Evolutionary conservation across 2,797 vertebrate genomes (phyloP), one percentile per base, ranked within the genome.

Genomic region (Balearica regulorum): DNA sequence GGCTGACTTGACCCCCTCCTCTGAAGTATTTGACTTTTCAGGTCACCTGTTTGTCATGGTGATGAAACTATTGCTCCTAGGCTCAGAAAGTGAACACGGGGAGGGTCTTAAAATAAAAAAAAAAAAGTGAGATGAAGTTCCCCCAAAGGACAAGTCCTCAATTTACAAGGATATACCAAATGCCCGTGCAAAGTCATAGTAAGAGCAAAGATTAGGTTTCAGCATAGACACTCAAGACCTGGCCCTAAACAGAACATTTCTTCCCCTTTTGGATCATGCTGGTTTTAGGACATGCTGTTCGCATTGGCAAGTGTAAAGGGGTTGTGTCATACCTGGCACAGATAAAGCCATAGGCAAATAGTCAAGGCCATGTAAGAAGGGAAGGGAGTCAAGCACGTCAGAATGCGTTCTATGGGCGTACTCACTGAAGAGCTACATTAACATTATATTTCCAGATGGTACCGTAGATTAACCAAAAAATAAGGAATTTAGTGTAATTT

Each of bases 251-350:
- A 82, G 48, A 82, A 57, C 29, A 39, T 37, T 91, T 83, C 33
- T 76, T 93, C 29, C 58, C 60, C 24, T 89, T 76, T 71, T 37
- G 69, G 39, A 87, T 68, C 49, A 37, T 0, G 0, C 39, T 87
- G 46, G 0, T 84, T 82, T 87, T 20, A 66, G 93, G 86, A 60
- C 86, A 66, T 29, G 51, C n/a, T 87, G 89, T 70, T 79, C 75
- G 11, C 44, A 22, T 0, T 94, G 70, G 91, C 83, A 94, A 4
- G 58, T 44, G 54, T 60, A 62, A 53, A 46, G 37, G 28, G 70
- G 18, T 92, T 92, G 77, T 89, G 83, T 96, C 86, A 94, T 79
- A 93, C 86, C 91, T 95, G 93, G 82, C 83, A 94, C 70, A 87
- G 78, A 92, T 15, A 68, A 83, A 77, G 69, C 60, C 90, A 94